phyloP scores from a whole-genome alignment of 2,797 vertebrate genomes.

The Diplodus sargus region DNA sequence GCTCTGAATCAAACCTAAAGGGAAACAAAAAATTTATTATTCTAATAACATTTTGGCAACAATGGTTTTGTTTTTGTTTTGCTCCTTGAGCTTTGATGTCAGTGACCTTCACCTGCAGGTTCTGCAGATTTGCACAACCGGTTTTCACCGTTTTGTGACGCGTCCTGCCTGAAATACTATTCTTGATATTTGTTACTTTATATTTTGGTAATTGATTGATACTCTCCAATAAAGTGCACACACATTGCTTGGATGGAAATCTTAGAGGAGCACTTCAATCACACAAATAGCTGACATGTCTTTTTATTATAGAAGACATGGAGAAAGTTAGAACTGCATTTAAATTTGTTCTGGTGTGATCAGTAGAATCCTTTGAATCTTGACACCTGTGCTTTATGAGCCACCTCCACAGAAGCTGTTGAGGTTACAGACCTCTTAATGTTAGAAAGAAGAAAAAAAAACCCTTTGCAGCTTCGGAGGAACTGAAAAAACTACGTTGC shows the following conservation, averaged over 20 bases:
- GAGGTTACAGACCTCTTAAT: background rate
- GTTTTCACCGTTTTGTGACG: background rate
- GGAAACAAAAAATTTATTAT: background rate
- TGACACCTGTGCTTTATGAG: background rate
- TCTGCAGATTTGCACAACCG: background rate
- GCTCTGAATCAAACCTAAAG: background rate
- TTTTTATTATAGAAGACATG: background rate
- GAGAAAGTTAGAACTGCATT: background rate
- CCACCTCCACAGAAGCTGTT: background rate
- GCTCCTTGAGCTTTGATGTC: background rate
- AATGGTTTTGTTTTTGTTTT: background rate
- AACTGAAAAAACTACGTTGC: background rate
- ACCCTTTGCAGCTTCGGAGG: background rate
- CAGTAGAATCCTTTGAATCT: constrained; percentile 4
- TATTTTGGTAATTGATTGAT: constrained; percentile 2
- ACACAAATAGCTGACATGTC: background rate
- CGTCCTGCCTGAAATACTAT: background rate
- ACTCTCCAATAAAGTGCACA: background rate
- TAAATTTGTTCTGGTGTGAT: background rate
- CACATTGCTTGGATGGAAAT: background rate
- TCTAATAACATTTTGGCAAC: background rate
- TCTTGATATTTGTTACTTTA: background rate
- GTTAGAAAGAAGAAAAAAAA: background rate
- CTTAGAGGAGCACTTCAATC: background rate
- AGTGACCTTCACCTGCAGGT: background rate